phyloP scores from a whole-genome alignment of 1,140 invertebrate genomes.

The Cherax quadricarinatus region DNA sequence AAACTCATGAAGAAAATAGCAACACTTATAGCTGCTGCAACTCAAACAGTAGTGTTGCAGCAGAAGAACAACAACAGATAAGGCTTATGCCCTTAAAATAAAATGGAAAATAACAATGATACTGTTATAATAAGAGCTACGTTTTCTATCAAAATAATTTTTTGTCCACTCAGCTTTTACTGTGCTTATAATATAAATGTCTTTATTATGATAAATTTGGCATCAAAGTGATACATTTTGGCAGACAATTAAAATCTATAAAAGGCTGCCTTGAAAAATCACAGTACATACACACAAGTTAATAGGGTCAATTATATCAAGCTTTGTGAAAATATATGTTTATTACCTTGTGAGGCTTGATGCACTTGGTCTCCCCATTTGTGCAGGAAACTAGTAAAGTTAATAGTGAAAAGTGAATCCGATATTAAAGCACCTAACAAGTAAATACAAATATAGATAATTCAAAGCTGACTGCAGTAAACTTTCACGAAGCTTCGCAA shows the following conservation, averaged over 20 bases:
- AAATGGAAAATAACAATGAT: neutral
- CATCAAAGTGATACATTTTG: neutral
- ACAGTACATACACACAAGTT: neutral
- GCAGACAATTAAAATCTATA: neutral
- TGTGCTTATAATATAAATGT: neutral
- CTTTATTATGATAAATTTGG: neutral
- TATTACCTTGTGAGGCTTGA: neutral
- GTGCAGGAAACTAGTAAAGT: neutral
- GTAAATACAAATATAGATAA: neutral
- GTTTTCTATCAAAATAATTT: neutral
- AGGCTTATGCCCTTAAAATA: neutral
- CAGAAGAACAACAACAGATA: neutral
- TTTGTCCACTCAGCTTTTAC: constrained; percentile 1
- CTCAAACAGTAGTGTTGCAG: neutral
- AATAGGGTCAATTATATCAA: neutral
- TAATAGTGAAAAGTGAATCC: no score
- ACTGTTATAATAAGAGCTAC: neutral
- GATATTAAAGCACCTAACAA: neutral
- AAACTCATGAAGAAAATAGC: neutral
- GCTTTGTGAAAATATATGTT: neutral
- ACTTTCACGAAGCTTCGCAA: neutral
- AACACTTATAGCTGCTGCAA: neutral
- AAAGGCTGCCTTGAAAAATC: neutral
- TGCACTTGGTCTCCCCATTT: neutral
- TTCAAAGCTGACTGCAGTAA: neutral